Evolutionary conservation across 1,140 invertebrate genomes (phyloP), one percentile per base, ranked within the genome.

Genomic region (Camponotus pennsylvanicus): DNA sequence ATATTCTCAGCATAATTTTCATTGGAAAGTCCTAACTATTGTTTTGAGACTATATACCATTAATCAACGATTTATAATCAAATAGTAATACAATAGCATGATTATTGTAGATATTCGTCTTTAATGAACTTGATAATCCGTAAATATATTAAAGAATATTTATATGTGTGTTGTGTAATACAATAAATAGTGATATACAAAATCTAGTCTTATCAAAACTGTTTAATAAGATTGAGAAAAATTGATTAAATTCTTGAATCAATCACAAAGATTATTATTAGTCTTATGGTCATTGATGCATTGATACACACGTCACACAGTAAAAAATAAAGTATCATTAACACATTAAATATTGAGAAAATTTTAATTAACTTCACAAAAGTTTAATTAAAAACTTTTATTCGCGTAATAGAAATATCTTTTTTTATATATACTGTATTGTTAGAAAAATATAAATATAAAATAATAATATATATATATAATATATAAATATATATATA

Each of bases 281-380:
- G 52, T 61, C 80, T 90, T 85, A 63, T 69, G 88, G 21, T 21
- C 21, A 21, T 57, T 79, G 67, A 18, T 15, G 27, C 40, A 82
- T 37, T n/a, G 18, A 45, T 59, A 21, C 7, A 18, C 27, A 55
- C 42, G 42, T 63, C 4, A 45, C 21, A 42, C 0, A n/a, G 4
- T 5, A 52, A 11, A 52, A 9, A 67, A 13, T 80, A 80, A 80
- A 80, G 21, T 37, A 55, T 70, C 18, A 59, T 80, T 32, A 70
- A 57, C 40, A 42, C 52, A 11, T 70, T 32, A 59, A 42, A 42
- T 27, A 32, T 5, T n/a, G 1, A 18, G 18, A 9, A 1, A 49
- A 18, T 13, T 55, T 79, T n/a, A 34, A 42, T 55, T 37, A 70
- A 40, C 5, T 32, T 57, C 42, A 21, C 34, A 27, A 69, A 79